Percentiles rank a stretch among this genome's conserved stretches.
phyloP scores from a whole-genome alignment of 2,113 vertebrate genomes.

The Triplophysa rosa region DNA sequence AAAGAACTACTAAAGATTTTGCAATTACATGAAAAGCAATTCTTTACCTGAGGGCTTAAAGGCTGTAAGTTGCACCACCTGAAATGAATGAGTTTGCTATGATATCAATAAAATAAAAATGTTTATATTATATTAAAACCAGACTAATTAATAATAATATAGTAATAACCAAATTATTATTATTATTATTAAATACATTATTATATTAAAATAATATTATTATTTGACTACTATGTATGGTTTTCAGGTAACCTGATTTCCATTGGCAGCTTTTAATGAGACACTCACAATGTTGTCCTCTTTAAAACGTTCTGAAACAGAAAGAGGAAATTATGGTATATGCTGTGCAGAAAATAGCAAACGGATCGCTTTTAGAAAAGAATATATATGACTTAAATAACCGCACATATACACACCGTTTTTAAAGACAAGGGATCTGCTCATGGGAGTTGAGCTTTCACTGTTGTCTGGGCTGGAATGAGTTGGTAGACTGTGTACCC shows the following conservation, averaged over 20 bases:
- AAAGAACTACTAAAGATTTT: not conserved
- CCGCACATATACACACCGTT: constrained; percentile 63
- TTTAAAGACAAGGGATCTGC: constrained; percentile 72
- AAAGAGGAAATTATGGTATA: not conserved
- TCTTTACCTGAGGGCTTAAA: constrained; percentile 86
- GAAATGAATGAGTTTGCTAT: constrained; percentile 37
- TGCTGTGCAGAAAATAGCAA: not conserved
- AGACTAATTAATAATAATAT: no score
- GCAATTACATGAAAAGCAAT: not conserved
- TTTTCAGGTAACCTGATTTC: constrained; percentile 67
- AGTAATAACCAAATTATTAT: no score
- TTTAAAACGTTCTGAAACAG: constrained; percentile 72
- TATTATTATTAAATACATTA: not conserved
- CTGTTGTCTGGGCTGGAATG: constrained; percentile 72
- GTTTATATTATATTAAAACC: no score
- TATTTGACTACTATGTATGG: not conserved
- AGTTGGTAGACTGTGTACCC: constrained; percentile 69
- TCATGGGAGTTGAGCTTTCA: constrained; percentile 62
- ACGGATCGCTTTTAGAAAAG: not conserved
- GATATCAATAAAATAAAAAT: not conserved
- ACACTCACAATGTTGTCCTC: constrained; percentile 71
- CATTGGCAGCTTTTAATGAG: constrained; percentile 66
- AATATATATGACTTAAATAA: not conserved
- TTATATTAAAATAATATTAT: no score
- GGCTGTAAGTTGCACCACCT: constrained; percentile 87